Conservation (phyloP, 2,888 invertebrate genomes). For the Nemapogon koenigi region DNA sequence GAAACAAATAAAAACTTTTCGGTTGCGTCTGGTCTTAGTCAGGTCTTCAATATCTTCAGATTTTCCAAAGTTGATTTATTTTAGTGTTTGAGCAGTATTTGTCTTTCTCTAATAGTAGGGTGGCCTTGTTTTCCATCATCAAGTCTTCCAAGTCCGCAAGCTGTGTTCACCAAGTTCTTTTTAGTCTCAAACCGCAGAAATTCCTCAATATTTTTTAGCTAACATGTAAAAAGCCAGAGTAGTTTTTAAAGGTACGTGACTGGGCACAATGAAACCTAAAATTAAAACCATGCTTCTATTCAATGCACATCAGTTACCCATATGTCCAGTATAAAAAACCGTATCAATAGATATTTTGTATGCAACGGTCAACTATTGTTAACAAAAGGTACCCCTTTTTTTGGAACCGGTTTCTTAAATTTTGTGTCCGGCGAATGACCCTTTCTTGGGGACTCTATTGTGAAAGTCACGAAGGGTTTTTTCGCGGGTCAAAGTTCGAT, state of each 20-base stretch:
- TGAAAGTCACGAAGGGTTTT: slow-evolving; percentile 12
- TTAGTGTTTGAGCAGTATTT: no score
- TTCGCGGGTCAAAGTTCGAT: slow-evolving; percentile 3
- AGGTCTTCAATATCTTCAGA: no score
- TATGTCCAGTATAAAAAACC: slow-evolving; percentile 6
- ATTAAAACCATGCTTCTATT: neutral
- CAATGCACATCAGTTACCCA: slow-evolving; percentile 2
- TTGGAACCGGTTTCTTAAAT: slow-evolving; percentile 3
- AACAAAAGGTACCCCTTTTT: neutral
- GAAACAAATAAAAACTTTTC: no score
- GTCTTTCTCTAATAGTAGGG: no score
- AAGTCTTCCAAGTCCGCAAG: no score
- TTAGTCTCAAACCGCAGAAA: no score
- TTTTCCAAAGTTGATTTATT: no score
- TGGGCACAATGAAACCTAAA: neutral
- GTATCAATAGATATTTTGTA: neutral
- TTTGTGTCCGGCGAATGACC: slow-evolving; percentile 15
- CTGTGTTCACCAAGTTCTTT: no score
- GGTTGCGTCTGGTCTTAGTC: no score
- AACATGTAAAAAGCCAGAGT: no score
- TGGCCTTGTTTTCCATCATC: no score
- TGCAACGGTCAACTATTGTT: slow-evolving; percentile 3
- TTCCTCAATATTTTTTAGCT: no score
- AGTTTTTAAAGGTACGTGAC: slow-evolving; percentile 2
- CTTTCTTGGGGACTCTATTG: slow-evolving; percentile 39